These are phyloP conservation scores for Brienomyrus longianalis DNA, from an alignment of 2,113 vertebrate genomes.

Conservation along the genomic window DNA sequence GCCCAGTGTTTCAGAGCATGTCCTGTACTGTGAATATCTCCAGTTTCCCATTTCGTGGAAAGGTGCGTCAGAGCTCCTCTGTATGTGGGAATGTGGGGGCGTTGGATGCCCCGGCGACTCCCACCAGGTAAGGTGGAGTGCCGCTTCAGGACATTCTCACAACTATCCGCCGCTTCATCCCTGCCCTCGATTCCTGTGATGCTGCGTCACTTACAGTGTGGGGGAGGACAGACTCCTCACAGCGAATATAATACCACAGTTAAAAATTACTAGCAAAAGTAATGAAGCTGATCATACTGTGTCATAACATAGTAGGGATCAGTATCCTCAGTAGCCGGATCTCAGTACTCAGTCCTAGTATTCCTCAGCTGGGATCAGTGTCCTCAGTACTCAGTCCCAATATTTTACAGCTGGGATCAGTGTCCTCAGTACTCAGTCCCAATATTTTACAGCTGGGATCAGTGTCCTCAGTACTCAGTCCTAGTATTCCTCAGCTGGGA, in stretches of 20 bases:
- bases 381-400: too few relatives aligned
- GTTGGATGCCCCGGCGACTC: not conserved
- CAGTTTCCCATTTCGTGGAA: not conserved
- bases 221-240: not conserved
- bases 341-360: not conserved
- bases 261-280: not conserved
- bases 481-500: not conserved
- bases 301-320: too few relatives aligned
- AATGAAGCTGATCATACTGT: not conserved
- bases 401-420: too few relatives aligned
- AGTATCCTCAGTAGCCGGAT: not conserved
- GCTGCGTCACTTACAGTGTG: not conserved
- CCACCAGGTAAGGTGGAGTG: not conserved
- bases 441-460: too few relatives aligned
- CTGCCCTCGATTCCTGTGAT: not conserved
- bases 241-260: not conserved
- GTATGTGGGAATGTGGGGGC: not conserved
- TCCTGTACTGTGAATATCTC: not conserved
- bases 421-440: too few relatives aligned
- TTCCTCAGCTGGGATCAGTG: too few relatives aligned
- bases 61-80: not conserved
- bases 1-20: not conserved
- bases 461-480: too few relatives aligned
- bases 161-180: not conserved
- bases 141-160: not conserved